Percentiles rank a stretch among this genome's conserved stretches.
phyloP scores from a whole-genome alignment of 2,888 invertebrate species.

The Synergus japonicus region DNA sequence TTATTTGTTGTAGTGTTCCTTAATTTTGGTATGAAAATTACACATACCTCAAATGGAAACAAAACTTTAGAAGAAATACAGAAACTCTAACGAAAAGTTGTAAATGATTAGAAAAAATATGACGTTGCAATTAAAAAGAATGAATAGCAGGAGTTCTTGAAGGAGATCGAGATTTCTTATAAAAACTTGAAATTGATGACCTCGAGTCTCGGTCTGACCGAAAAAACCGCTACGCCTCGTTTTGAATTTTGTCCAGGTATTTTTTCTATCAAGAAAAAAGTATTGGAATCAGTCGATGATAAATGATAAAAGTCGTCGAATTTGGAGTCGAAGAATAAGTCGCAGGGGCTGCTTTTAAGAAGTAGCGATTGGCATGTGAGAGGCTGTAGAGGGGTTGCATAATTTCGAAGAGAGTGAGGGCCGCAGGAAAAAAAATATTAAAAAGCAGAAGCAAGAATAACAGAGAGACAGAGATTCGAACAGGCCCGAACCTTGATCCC shows the following conservation, averaged over 20 bases:
- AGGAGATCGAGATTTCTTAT: not conserved
- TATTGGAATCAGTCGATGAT: slow-evolving; percentile 8
- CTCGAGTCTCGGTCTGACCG: not conserved
- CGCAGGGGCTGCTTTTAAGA: slow-evolving; percentile 24
- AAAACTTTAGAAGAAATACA: no score
- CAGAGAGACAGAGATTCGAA: not conserved
- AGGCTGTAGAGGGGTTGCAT: slow-evolving; percentile 24
- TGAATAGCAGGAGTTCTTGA: not conserved
- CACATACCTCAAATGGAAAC: no score
- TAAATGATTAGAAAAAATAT: no score
- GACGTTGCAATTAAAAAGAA: no score
- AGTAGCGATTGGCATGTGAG: slow-evolving; percentile 35
- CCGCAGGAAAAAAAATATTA: slow-evolving; percentile 5
- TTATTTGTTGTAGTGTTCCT: not conserved
- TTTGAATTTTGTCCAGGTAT: slow-evolving; percentile 1
- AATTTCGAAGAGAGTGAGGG: slow-evolving; percentile 27
- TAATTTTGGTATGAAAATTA: not conserved
- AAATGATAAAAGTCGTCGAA: slow-evolving; percentile 19
- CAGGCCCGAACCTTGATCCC: not conserved
- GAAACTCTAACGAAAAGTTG: no score
- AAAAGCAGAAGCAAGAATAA: slow-evolving; percentile 6
- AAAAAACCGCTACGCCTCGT: not conserved
- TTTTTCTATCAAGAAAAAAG: not conserved
- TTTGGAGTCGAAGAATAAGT: slow-evolving; percentile 18
- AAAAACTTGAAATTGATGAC: slow-evolving; percentile 11